Evolutionary conservation across 2,888 invertebrate species (phyloP), one percentile per base, ranked within the genome.

Genomic region (Chirona hameri): DNA sequence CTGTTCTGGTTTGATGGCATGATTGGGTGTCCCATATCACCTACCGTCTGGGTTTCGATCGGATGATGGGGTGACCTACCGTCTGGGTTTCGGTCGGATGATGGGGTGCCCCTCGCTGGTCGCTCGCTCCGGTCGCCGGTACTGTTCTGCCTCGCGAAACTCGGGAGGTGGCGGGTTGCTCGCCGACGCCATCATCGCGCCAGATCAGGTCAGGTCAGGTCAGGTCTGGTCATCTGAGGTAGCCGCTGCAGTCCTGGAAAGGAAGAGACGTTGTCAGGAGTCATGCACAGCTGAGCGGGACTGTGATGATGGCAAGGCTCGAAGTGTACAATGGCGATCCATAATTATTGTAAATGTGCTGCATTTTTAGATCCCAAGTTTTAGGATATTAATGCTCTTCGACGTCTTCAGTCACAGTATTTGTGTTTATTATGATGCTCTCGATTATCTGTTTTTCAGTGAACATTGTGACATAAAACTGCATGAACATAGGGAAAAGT

Each of bases 91-190:
- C 21, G 95, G 95, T 85, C 94, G 90, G 85, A 95, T 91, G 87
- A 95, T 95, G 89, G 95, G 95, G 89, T 95, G 95, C 86, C 93
- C 93, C 86, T 93, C 92, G 88, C 92, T 92, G 81, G 92, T 91
- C 86, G 92, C 91, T 86, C 91, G 91, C 84, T 92, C 88, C 55
- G 92, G 91, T 84, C 91, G 86, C 84, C 87, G 86, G 85, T 87
- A 87, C 83, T 88, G 87, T 84, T 87, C 87, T 46, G 87, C 87
- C 83, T 88, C 87, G 82, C 87, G 86, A 85, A 88, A 88, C 85
- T 88, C 87, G 21, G 87, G 87, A 84, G 88, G 86, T 48, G 87
- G 86, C 48, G 87, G 86, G 65, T 84, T 83, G 57, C 79, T 81
- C 29, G 83, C 72, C 9, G 83, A 81, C 24, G 82, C 82, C 82